Evolutionary conservation across 2,797 vertebrate species (phyloP), one percentile per base, ranked within the genome.

Genomic region (Ptychobarbus kaznakovi): DNA sequence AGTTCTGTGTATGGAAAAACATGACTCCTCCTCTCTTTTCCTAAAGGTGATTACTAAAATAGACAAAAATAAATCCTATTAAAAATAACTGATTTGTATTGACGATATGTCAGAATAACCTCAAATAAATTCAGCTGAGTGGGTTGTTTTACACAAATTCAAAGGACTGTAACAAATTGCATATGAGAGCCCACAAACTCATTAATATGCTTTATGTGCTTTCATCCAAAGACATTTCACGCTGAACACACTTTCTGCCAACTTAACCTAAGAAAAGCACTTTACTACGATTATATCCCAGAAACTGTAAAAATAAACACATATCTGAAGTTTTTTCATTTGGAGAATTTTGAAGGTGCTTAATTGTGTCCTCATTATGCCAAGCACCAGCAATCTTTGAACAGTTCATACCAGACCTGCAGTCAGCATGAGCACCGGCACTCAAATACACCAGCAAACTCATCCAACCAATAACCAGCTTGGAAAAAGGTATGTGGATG

Each of bases 131-230:
- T 66, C 8, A 42, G 38, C 13, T n/a, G 25, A 66, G 25, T 28
- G 61, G 42, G 35, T 18, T 40, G 18, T 58, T 25, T 58, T 42
- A 16, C 40, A 22, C 18, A 11, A 65, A 46, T 80, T 51, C 28
- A 13, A 49, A 22, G 3, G 46, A 86, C 83, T 76, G 72, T 86
- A 88, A 53, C n/a, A 7, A 56, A 94, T 97, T 96, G 94, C 96
- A 96, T 95, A 86, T 95, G 89, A 96, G 96, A 95, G 93, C 93
- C 56, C 80, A 81, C 80, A 85, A 84, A 78, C 93, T 96, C 88
- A 95, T 97, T 96, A 92, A 96, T 90, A 97, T 96, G 96, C 90
- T 15, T 0, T 91, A 92, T 94, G 88, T 89, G 93, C 79, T 88
- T 89, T 85, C 42, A 61, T 56, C 28, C 25, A 77, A 46, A 70